Conservation (phyloP, 2,888 invertebrate genomes). For the Shargacucullia verbasci region DNA sequence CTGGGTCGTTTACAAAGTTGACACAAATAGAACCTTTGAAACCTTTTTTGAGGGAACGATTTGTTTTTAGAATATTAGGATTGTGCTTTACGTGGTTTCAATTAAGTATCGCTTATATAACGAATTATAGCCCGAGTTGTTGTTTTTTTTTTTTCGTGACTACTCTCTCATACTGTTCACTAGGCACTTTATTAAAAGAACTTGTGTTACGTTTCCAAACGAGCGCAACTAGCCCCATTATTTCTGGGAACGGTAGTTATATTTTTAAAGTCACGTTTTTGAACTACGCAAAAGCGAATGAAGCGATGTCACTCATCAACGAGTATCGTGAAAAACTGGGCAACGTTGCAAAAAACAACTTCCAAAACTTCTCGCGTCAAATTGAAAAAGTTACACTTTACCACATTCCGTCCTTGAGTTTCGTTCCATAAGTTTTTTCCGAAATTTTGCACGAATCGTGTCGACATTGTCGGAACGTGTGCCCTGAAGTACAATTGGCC, state of each 20-base stretch:
- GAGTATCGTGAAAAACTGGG: conserved; percentile 31
- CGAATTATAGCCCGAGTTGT: too few relatives aligned
- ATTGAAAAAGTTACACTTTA: conserved; percentile 54
- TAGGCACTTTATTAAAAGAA: too few relatives aligned
- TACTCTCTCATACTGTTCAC: too few relatives aligned
- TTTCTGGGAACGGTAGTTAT: not conserved
- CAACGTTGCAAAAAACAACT: conserved; percentile 39
- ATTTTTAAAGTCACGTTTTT: conserved; percentile 7
- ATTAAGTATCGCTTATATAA: too few relatives aligned
- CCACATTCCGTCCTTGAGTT: conserved; percentile 39
- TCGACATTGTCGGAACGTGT: conserved; percentile 33
- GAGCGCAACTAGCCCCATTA: too few relatives aligned
- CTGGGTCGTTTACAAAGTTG: conserved; percentile 47
- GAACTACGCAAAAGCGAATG: conserved; percentile 24
- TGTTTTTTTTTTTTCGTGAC: too few relatives aligned
- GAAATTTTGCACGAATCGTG: conserved; percentile 26
- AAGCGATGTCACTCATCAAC: conserved; percentile 20
- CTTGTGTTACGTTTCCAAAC: too few relatives aligned
- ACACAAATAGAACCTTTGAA: conserved; percentile 49
- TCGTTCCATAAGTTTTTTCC: conserved; percentile 33
- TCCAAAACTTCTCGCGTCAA: conserved; percentile 43
- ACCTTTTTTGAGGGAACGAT: conserved; percentile 32
- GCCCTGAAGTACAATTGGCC: conserved; percentile 37
- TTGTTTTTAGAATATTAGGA: conserved; percentile 27
- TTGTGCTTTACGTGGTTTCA: not conserved